Conservation (phyloP, 1,140 invertebrate species). For the Orius insidiosus region DNA sequence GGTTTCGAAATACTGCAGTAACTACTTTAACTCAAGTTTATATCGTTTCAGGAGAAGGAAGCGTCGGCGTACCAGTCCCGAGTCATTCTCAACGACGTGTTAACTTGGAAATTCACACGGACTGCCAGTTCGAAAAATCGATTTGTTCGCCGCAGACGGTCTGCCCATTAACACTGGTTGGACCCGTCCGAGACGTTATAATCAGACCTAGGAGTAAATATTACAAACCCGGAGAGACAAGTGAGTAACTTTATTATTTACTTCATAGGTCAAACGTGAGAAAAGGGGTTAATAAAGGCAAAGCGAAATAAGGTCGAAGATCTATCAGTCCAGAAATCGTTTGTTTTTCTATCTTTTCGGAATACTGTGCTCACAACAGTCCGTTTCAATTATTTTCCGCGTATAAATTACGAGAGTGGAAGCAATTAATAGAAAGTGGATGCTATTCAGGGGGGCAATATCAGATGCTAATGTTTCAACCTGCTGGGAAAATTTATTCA, state of each 20-base stretch:
- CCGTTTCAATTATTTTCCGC: no score
- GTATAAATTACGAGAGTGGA: no score
- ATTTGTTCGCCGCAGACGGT: conserved; percentile 33
- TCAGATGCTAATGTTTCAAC: no score
- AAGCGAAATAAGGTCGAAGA: no score
- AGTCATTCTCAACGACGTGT: conserved; percentile 31
- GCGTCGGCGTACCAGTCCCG: conserved; percentile 37
- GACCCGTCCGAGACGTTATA: conserved; percentile 40
- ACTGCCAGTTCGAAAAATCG: conserved; percentile 28
- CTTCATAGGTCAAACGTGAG: no score
- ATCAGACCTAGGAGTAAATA: conserved; percentile 36
- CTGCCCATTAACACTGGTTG: conserved; percentile 35
- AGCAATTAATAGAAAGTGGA: no score
- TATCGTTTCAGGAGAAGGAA: conserved; percentile 38
- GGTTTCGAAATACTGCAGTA: no score
- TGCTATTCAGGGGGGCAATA: no score
- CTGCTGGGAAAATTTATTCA: no score
- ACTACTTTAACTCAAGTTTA: neutral
- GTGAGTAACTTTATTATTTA: conserved; percentile 32
- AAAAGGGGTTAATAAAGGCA: no score
- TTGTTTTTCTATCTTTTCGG: no score
- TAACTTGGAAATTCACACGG: conserved; percentile 36
- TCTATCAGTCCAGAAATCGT: neutral
- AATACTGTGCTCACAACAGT: no score
- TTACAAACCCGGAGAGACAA: conserved; percentile 39